Percentiles rank a stretch among this genome's conserved stretches.
These are phyloP conservation scores for Chelonoidis abingdonii DNA, from an alignment of 2,113 vertebrate species.

Conservation along the genomic window DNA sequence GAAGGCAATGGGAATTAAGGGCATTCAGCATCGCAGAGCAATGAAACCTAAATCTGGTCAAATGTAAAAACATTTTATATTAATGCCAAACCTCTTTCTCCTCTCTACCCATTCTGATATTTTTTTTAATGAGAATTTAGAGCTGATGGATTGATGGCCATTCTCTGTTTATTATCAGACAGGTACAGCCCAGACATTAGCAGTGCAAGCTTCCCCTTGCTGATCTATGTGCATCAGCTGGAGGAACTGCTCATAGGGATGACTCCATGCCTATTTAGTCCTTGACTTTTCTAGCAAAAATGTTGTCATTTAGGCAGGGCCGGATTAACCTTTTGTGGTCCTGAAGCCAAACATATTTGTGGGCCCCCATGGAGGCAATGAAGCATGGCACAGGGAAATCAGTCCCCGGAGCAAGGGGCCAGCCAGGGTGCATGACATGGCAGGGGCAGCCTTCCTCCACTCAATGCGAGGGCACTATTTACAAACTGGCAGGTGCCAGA, in stretches of 20 bases:
- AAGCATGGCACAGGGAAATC: no score
- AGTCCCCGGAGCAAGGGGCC: no score
- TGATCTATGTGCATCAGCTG: neutral
- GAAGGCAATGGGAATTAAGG: neutral
- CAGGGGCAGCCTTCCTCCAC: no score
- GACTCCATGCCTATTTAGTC: neutral
- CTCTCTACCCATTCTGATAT: neutral
- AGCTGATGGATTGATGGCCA: neutral
- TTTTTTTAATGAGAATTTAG: neutral
- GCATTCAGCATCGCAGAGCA: neutral
- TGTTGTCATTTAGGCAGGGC: fast-evolving
- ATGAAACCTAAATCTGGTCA: neutral
- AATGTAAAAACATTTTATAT: neutral
- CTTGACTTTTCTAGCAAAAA: neutral
- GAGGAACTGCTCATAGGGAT: neutral
- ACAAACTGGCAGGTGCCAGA: no score
- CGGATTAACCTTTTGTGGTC: no score
- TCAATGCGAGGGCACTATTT: no score
- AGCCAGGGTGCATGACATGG: no score
- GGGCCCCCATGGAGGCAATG: no score
- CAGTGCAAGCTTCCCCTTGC: neutral
- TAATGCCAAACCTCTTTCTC: neutral
- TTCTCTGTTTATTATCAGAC: neutral
- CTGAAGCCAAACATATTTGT: no score
- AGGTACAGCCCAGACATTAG: neutral